These are phyloP conservation scores for Oreochromis aureus DNA, from an alignment of 2,113 vertebrate species.

Conservation along the genomic window DNA sequence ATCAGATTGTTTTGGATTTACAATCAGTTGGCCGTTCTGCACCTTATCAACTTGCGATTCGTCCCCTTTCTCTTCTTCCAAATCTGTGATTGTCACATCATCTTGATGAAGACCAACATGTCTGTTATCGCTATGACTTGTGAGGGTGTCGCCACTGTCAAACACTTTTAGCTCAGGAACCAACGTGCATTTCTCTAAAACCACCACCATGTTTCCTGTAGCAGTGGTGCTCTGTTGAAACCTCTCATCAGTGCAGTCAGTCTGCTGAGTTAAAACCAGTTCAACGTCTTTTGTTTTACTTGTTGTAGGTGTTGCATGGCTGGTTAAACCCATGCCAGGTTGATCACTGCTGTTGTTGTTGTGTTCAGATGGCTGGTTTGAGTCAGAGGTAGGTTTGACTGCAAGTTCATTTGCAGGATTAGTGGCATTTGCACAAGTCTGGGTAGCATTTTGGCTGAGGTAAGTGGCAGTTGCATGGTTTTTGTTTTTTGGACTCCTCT, in stretches of 20 bases:
- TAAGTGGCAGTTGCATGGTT: neutral
- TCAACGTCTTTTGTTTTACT: neutral
- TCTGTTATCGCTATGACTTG: neutral
- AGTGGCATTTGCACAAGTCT: neutral
- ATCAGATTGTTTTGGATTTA: neutral
- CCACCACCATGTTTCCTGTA: slow-evolving; percentile 52
- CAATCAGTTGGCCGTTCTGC: neutral
- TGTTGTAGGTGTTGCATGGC: neutral
- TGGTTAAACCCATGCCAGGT: neutral
- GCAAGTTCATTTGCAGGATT: neutral
- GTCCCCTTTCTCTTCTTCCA: slow-evolving; percentile 30
- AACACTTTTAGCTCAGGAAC: slow-evolving; percentile 76
- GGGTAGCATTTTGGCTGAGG: neutral
- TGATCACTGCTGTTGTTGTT: neutral
- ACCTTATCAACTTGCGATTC: neutral
- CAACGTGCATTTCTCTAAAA: slow-evolving; percentile 71
- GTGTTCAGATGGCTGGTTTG: neutral
- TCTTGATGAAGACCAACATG: neutral
- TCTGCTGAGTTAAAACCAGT: neutral
- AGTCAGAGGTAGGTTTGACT: slow-evolving; percentile 16
- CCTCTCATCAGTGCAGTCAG: neutral
- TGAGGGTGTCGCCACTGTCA: slow-evolving; percentile 1
- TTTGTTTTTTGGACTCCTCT: neutral
- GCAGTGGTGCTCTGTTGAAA: fast-evolving
- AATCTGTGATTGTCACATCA: slow-evolving; percentile 25